Evolutionary conservation across 2,113 vertebrate genomes (phyloP), one percentile per base, ranked within the genome.

Genomic region (Pogonocichla stellata): DNA sequence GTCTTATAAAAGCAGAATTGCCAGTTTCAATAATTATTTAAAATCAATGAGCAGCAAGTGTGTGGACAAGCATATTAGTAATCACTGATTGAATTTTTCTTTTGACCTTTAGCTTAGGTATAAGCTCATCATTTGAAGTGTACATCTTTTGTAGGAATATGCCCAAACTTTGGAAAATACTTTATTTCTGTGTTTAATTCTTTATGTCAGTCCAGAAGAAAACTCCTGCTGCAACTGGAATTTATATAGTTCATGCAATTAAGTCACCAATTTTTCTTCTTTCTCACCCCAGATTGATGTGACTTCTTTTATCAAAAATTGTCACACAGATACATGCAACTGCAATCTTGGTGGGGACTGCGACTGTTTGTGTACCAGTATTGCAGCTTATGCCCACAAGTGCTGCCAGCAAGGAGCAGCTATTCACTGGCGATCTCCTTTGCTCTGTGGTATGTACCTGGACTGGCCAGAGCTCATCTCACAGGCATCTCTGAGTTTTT

Each of bases 301-400:
- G 95, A 99, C 99, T 95, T 99, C 99, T 98, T 99, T 99, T 97
- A 99, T 99, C 93, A 99, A 99, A 97, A 99, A 99, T 81, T 99
- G 99, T 88, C 98, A 99, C 83, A 99, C 99, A 74, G 99, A 99
- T 87, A 99, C 99, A 0, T 99, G 99, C 92, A 99, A 99, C 94
- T 99, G 99, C 96, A 99, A 99, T 84, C 99, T 99, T 13, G 99
- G 99, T 14, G 99, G 99, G 13, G 99, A 99, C 57, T 99, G 99
- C 5, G 99, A 99, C 95, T 99, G 99, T 84, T 96, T 99, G n/a
- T 99, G 99, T 50, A 99, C 99, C 33, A 99, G 98, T 43, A 98
- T 99, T 25, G 99, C 99, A 33, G 99, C 99, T 2, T 99, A 99
- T 20, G 99, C 99, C 11, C 98, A 99, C 97, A 99, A 99, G 88